Conservation (phyloP, 1,140 invertebrate species). For the Scaptomyza montana region DNA sequence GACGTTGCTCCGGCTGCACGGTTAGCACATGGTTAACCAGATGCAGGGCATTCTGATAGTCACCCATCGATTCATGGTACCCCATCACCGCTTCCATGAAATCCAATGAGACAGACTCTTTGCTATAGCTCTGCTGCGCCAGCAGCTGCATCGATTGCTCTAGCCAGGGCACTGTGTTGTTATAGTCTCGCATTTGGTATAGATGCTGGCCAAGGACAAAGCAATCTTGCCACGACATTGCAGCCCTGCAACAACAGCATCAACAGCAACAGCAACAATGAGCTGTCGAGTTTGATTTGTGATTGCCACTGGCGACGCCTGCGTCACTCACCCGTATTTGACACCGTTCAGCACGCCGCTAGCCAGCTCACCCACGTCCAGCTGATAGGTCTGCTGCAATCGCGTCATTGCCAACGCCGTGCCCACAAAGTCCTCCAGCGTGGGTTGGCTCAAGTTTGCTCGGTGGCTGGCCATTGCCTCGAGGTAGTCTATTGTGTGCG, state of each 20-base stretch:
- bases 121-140: slow-evolving; percentile 44
- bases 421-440: slow-evolving; percentile 95
- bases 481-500: slow-evolving; percentile 86
- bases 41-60: slow-evolving; percentile 91
- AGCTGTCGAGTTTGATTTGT: slow-evolving; percentile 31
- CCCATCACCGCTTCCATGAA: slow-evolving; percentile 72
- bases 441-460: slow-evolving; percentile 90
- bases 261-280: neutral
- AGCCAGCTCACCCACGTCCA: slow-evolving; percentile 94
- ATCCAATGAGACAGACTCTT: slow-evolving; percentile 58
- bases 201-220: slow-evolving; percentile 97
- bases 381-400: slow-evolving; percentile 97
- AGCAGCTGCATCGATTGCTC: slow-evolving; percentile 87
- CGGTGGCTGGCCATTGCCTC: slow-evolving; percentile 88
- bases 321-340: slow-evolving; percentile 88
- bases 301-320: slow-evolving; percentile 15
- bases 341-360: slow-evolving; percentile 94
- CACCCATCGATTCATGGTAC: slow-evolving; percentile 91
- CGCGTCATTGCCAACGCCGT: slow-evolving; percentile 96
- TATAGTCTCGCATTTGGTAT: slow-evolving; percentile 96
- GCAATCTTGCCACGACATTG: slow-evolving; percentile 93
- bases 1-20: slow-evolving; percentile 92
- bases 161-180: slow-evolving; percentile 97
- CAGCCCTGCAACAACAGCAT: slow-evolving; percentile 78
- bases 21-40: slow-evolving; percentile 94